phyloP scores from a whole-genome alignment of 2,888 invertebrate genomes.

The Siphlonurus alternatus region DNA sequence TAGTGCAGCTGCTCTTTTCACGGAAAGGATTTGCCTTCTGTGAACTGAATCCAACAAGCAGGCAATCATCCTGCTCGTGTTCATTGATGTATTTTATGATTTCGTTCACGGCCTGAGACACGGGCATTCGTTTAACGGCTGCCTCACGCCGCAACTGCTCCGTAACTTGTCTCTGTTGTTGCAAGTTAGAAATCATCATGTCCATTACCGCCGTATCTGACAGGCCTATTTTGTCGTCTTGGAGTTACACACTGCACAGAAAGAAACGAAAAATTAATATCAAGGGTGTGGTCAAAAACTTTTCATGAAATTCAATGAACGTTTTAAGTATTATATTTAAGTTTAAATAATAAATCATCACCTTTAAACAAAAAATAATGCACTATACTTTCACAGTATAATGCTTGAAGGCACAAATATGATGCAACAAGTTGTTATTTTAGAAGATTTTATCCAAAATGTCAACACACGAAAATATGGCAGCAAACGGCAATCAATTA shows the following conservation, averaged over 20 bases:
- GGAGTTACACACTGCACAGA: constrained; percentile 13
- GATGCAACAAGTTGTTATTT: constrained; percentile 1
- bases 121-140: constrained; percentile 66
- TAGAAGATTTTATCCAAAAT: background rate
- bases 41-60: constrained; percentile 82
- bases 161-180: constrained; percentile 84
- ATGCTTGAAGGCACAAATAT: constrained; percentile 1
- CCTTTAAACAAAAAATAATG: background rate
- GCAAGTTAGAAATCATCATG: constrained; percentile 85
- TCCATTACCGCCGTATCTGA: constrained; percentile 80
- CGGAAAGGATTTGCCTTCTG: constrained; percentile 92
- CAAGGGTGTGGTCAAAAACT: background rate
- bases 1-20: constrained; percentile 76
- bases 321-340: background rate
- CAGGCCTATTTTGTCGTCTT: constrained; percentile 55
- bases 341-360: background rate
- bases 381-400: constrained; percentile 1
- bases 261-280: constrained; percentile 1
- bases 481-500: background rate
- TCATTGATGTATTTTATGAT: constrained; percentile 82
- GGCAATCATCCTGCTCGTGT: constrained; percentile 83
- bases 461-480: background rate
- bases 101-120: constrained; percentile 81
- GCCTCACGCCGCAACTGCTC: constrained; percentile 88
- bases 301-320: too few species aligned